Percentiles rank a stretch among this genome's conserved stretches.
phyloP scores from a whole-genome alignment of 2,888 invertebrate genomes.

The Dendrolimus pini region DNA sequence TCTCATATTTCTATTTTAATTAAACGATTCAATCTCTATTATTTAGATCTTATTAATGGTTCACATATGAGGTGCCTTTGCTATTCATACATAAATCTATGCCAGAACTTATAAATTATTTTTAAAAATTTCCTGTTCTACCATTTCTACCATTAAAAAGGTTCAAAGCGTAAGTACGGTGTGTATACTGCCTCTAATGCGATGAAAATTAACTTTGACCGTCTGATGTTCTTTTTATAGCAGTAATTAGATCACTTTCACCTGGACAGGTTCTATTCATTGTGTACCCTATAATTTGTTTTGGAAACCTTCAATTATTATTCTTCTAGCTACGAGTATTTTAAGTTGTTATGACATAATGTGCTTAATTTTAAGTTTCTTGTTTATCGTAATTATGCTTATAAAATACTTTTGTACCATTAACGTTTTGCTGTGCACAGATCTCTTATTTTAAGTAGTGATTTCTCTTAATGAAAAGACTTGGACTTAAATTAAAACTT shows the following conservation, averaged over 20 bases:
- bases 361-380: constrained; percentile 3
- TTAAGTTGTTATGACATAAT: constrained; percentile 1
- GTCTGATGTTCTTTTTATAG: constrained; percentile 29
- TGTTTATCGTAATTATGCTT: background rate
- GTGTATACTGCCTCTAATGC: constrained; percentile 18
- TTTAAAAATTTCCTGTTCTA: too few species aligned
- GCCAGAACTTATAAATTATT: too few species aligned
- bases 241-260: background rate
- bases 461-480: too few species aligned
- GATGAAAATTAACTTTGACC: constrained; percentile 15
- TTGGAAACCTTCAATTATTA: background rate
- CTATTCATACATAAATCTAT: too few species aligned
- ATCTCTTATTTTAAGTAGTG: too few species aligned
- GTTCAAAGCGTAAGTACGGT: background rate
- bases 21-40: too few species aligned
- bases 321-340: background rate
- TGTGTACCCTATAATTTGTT: background rate
- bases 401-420: background rate
- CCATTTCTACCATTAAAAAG: too few species aligned
- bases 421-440: background rate
- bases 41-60: too few species aligned
- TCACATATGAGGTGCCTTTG: too few species aligned
- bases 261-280: background rate
- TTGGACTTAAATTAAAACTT: too few species aligned
- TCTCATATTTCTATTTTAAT: too few species aligned